Conservation (phyloP, 2,113 vertebrate genomes). For the Nothobranchius kuhntae region DNA sequence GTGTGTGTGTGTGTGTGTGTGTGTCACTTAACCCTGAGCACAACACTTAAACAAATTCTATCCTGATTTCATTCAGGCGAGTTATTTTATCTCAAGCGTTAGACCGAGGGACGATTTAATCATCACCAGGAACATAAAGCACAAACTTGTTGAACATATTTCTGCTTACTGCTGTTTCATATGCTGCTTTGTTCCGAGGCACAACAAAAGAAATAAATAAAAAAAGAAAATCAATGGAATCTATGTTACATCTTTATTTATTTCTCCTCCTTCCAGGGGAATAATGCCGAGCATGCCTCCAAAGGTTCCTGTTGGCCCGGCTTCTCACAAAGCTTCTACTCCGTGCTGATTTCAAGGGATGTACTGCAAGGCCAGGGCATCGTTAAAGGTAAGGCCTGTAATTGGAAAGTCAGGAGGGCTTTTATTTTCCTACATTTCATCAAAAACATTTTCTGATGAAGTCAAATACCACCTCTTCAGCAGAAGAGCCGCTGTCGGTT, state of each 20-base stretch:
- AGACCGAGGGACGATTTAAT: constrained; percentile 10
- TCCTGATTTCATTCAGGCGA: constrained; percentile 2
- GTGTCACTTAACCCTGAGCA: constrained; percentile 17
- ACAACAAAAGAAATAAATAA: background rate
- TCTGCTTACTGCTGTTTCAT: background rate
- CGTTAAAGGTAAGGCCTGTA: constrained; percentile 74
- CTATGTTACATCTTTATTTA: constrained; percentile 57
- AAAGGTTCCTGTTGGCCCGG: constrained; percentile 74
- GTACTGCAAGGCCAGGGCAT: constrained; percentile 70
- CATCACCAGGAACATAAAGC: constrained; percentile 7
- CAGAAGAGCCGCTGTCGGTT: background rate
- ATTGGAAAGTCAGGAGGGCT: constrained; percentile 2
- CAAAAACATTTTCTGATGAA: background rate
- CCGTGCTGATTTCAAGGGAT: constrained; percentile 78
- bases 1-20: background rate
- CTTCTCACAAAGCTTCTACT: constrained; percentile 81
- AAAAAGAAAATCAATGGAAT: constrained; percentile 51
- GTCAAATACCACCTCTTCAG: background rate
- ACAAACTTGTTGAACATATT: constrained; percentile 50
- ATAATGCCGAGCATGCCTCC: constrained; percentile 73
- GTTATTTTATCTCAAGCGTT: constrained; percentile 6
- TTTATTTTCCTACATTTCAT: constrained; percentile 17
- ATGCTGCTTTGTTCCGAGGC: background rate
- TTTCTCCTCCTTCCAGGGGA: constrained; percentile 66
- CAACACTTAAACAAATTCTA: constrained; percentile 3